Evolutionary conservation across 2,797 vertebrate genomes (phyloP), one percentile per base, ranked within the genome.

Genomic region (Micropoecilia bifurca): DNA sequence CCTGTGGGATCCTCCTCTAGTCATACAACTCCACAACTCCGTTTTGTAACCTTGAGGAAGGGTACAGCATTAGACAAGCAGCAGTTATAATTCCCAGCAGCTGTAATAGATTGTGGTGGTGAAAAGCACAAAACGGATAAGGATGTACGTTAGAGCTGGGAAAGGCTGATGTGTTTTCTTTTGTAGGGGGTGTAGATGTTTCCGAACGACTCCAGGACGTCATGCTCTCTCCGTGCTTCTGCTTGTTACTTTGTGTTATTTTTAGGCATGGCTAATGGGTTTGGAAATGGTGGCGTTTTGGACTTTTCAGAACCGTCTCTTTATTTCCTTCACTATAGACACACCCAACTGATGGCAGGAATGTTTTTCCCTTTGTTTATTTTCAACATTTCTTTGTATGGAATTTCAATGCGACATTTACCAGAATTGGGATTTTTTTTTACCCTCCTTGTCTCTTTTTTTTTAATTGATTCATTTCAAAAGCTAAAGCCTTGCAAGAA

Each of bases 181-280:
- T 30, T 79, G 85, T n/a, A 50, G 80, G 87, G 33, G 48, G 46
- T 1, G 41, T 61, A 47, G 66, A 85, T 81, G 53, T 87, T 90
- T 88, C 63, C 0, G 4, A 83, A 87, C 46, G 74, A 85, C 77
- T 88, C 83, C 90, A 89, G 89, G 90, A 90, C 83, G 79, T 87
- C 79, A 63, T 82, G 77, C 47, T 16, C 82, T 76, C 82, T 57
- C 75, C 74, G 22, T 86, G 66, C 80, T 76, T 45, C 74, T 53
- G 77, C 73, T 75, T n/a, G 73, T 76, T 90, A 80, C 87, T 59
- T 88, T 90, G 78, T 83, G 80, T 82, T 89, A 66, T 84, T 61
- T 91, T 74, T 87, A 83, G 85, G 79, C 71, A 41, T 12, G 73
- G 57, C 91, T 91, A 88, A 91, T 90, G 91, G 86, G 84, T 74